Evolutionary conservation across 2,888 invertebrate species (phyloP).

Genomic region (Oscheius sp.): DNA sequence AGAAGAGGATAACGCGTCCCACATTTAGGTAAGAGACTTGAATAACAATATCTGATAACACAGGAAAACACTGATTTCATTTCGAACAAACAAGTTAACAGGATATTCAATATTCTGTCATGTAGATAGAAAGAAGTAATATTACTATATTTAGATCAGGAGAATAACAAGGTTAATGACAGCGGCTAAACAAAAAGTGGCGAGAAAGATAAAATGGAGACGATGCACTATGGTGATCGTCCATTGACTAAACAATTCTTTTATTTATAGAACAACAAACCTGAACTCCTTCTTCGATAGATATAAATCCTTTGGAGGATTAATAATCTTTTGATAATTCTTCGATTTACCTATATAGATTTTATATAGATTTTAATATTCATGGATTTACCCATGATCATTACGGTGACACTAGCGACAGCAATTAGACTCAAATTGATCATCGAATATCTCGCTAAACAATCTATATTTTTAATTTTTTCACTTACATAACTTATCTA

Average conservation of each 20-base stretch:
- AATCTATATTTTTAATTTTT: neutral
- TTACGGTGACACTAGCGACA: constrained; percentile 4
- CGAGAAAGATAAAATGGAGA: constrained; percentile 1
- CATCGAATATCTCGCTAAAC: constrained; percentile 18
- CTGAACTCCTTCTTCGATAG: neutral
- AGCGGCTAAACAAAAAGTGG: neutral
- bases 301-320: neutral
- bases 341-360: constrained; percentile 14
- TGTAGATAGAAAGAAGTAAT: too few species aligned
- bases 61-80: too few species aligned
- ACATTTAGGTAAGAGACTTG: too few species aligned
- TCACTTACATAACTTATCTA: constrained; percentile 19
- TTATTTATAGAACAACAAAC: neutral
- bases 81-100: too few species aligned
- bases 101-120: too few species aligned
- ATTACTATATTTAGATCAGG: neutral
- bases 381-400: constrained; percentile 21
- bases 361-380: neutral
- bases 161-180: neutral
- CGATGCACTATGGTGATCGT: neutral
- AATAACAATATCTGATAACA: too few species aligned
- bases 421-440: constrained; percentile 15
- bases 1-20: too few species aligned
- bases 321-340: neutral
- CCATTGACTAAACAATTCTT: neutral